These are phyloP conservation scores for Brachymystax lenok DNA, from an alignment of 2,797 vertebrate genomes.

Conservation along the genomic window DNA sequence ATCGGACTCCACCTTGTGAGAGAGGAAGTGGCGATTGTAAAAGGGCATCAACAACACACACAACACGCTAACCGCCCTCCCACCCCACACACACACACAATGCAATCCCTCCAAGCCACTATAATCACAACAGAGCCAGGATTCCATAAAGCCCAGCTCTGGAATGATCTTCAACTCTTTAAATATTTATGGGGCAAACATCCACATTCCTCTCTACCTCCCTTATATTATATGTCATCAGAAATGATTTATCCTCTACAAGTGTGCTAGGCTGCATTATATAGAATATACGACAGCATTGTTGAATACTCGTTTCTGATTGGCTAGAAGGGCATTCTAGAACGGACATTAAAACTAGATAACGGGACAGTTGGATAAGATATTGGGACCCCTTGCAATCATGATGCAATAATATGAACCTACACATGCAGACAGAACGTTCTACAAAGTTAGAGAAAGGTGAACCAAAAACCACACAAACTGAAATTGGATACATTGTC, in stretches of 20 bases:
- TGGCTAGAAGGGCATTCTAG: constrained; percentile 24
- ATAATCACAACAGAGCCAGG: constrained; percentile 43
- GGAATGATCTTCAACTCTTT: constrained; percentile 63
- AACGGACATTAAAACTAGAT: constrained; percentile 41
- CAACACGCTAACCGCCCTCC: background rate
- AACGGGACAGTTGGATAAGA: too few relatives aligned
- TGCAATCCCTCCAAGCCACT: constrained; percentile 31
- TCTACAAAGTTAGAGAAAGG: too few relatives aligned
- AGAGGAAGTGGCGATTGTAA: background rate
- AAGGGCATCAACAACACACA: background rate
- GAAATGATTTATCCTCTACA: constrained; percentile 54
- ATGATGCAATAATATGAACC: too few relatives aligned
- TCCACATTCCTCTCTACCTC: constrained; percentile 36
- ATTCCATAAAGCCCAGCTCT: constrained; percentile 47
- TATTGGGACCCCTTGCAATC: too few relatives aligned
- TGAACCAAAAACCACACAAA: too few relatives aligned
- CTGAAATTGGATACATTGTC: too few relatives aligned
- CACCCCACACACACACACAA: background rate
- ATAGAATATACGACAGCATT: constrained; percentile 15
- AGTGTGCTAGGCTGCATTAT: constrained; percentile 22
- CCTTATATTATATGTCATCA: constrained; percentile 65
- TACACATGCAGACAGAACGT: too few relatives aligned
- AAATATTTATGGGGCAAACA: constrained; percentile 64
- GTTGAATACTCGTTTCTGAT: too few relatives aligned
- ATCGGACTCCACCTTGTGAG: background rate